phyloP scores from a whole-genome alignment of 2,113 vertebrate species.

The Excalfactoria chinensis region DNA sequence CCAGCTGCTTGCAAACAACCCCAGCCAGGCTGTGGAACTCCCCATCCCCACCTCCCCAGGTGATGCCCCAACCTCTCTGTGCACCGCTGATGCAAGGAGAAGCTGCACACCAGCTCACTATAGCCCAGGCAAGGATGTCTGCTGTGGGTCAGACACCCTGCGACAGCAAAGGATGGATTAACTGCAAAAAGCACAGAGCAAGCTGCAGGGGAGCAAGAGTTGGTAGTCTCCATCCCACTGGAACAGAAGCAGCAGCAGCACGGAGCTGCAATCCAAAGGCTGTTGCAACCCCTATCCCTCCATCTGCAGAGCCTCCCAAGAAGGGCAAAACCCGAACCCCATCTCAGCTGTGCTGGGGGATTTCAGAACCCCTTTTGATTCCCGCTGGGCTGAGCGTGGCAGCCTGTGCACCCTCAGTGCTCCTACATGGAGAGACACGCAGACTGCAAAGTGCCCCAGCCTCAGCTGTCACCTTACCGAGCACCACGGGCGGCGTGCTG shows the following conservation, averaged over 20 bases:
- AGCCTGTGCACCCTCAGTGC: neutral
- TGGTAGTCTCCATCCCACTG: neutral
- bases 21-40: neutral
- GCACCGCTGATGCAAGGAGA: neutral
- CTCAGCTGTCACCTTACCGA: conserved; percentile 41
- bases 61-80: neutral
- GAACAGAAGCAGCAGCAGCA: accelerated
- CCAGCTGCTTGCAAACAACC: neutral
- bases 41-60: neutral
- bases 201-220: neutral
- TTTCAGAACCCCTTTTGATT: neutral
- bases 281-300: neutral
- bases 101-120: neutral
- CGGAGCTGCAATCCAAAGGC: neutral
- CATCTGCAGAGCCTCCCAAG: neutral
- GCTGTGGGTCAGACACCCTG: neutral
- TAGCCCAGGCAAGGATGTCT: neutral
- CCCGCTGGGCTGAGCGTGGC: neutral
- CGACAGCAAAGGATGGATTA: neutral
- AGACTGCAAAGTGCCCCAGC: neutral
- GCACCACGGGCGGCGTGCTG: conserved; percentile 62
- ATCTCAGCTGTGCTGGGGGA: neutral
- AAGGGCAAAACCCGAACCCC: neutral
- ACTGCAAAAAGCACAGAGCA: neutral
- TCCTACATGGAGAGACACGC: neutral